Conservation (phyloP, 2,113 vertebrate genomes). For the Nothocercus julius region DNA sequence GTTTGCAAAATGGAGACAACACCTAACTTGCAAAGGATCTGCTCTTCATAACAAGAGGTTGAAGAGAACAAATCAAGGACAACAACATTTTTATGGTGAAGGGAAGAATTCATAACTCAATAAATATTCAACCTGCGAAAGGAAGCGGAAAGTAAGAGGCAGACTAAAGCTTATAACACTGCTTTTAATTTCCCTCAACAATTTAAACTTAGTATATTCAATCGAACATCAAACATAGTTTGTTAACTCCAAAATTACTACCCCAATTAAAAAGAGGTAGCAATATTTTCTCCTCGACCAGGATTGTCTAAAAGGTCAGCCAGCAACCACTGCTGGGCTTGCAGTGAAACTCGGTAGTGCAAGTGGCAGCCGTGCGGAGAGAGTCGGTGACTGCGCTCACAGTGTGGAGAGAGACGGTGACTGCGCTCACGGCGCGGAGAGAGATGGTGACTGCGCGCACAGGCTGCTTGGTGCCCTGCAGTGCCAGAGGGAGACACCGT, state of each 20-base stretch:
- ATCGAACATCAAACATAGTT: background rate
- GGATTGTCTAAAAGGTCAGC: conserved; percentile 47
- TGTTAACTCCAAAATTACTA: conserved; percentile 22
- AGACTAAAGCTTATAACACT: background rate
- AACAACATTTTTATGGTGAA: background rate
- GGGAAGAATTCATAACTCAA: background rate
- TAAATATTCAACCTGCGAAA: background rate
- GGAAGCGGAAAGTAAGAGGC: background rate
- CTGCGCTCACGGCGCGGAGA: background rate
- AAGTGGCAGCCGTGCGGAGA: conserved; percentile 46
- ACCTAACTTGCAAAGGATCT: background rate
- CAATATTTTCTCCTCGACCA: conserved; percentile 6
- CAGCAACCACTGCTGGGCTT: conserved; percentile 10
- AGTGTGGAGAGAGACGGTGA: conserved; percentile 42
- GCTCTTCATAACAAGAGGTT: background rate
- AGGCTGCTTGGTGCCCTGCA: background rate
- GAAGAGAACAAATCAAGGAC: background rate
- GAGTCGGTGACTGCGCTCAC: background rate
- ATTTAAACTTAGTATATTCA: background rate
- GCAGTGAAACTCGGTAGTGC: conserved; percentile 48
- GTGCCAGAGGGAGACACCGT: conserved; percentile 31
- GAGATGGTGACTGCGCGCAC: conserved; percentile 28
- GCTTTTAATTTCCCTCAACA: background rate
- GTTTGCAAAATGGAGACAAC: background rate
- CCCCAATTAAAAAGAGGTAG: background rate